Evolutionary conservation across 2,113 vertebrate genomes (phyloP), one percentile per base, ranked within the genome.

Genomic region (Datnioides undecimradiatus): DNA sequence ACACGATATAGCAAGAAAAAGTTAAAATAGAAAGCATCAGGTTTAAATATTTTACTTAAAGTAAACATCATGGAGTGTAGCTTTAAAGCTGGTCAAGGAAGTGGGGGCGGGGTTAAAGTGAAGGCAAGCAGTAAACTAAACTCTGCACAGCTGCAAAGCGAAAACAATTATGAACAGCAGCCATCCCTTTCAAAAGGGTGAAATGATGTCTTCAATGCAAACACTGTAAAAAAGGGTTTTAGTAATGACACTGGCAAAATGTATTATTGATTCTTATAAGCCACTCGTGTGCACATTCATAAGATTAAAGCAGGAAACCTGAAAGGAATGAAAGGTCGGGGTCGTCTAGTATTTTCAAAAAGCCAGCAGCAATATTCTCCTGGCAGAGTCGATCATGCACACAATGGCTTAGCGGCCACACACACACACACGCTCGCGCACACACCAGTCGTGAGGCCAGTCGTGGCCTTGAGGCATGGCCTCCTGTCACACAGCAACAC

Each of bases 381-480:
- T 21, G n/a, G 65, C 23, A 40, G 78, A 64, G 40, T 11, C n/a
- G 23, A 48, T 49, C 33, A 29, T 2, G 8, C 4, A 36, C 21
- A 66, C 76, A 57, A 62, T 41, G 31, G 29, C 65, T 65, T 27
- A 66, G 19, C 2, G 2, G 8, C 25, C 65, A 62, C 70, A 70
- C 29, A 58, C n/a, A 43, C 40, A 54, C 49, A 68, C 73, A n/a
- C n/a, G n/a, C n/a, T n/a, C 65, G 55, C 70, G 65, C 29, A 58
- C n/a, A 43, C 40, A 54, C 49, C 73, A n/a, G 55, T 31, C 7
- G 14, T 2, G 62, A 73, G 67, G 68, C 27, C 52, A 31, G 41
- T 34, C 64, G 62, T 48, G 72, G 83, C 89, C 86, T 82, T 73
- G 29, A 79, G 84, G 65, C 73, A 78, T 6, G 69, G 55, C 79